Evolutionary conservation across 2,113 vertebrate species (phyloP), one percentile per base, ranked within the genome.

Genomic region (Ginglymostoma cirratum): DNA sequence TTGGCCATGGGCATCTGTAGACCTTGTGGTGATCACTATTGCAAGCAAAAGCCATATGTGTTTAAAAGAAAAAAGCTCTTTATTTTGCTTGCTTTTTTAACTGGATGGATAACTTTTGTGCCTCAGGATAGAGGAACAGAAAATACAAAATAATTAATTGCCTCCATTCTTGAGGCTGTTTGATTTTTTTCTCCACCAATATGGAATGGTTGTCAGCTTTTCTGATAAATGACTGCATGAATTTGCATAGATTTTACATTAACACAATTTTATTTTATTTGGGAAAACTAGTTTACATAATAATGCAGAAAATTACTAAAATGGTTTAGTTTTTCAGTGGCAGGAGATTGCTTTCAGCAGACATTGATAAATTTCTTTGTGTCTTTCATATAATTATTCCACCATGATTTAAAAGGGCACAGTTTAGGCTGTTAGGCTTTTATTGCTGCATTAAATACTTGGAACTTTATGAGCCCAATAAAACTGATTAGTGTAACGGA

Each of bases 211-310:
- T 99, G 99, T 99, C 99, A 99, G 98, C 98, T 97, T 98, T 97
- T 96, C 97, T 99, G 99, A 99, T 99, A 98, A 98, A 99, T 99
- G 98, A 98, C 98, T 98, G 98, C 98, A 98, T 98, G 97, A 97
- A 99, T 99, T 99, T 99, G 98, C 99, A 99, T 99, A 98, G 98
- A 98, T 99, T 99, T 98, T 98, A 98, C 98, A 98, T 98, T 98
- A 98, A 98, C 98, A 98, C 97, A 98, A 98, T 98, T 98, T 98
- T 98, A 98, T 98, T 98, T 98, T 98, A 98, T 98, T 98, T 98
- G 98, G 97, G 98, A 97, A 97, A 98, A 97, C 97, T 98, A 97
- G 97, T 98, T 98, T 98, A 98, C 98, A 98, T 98, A 98, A 98
- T 97, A 98, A 98, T 97, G 97, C 97, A 97, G 96, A 97, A 98